phyloP scores from a whole-genome alignment of 1,140 invertebrate genomes.

The Achatina immaculata region DNA sequence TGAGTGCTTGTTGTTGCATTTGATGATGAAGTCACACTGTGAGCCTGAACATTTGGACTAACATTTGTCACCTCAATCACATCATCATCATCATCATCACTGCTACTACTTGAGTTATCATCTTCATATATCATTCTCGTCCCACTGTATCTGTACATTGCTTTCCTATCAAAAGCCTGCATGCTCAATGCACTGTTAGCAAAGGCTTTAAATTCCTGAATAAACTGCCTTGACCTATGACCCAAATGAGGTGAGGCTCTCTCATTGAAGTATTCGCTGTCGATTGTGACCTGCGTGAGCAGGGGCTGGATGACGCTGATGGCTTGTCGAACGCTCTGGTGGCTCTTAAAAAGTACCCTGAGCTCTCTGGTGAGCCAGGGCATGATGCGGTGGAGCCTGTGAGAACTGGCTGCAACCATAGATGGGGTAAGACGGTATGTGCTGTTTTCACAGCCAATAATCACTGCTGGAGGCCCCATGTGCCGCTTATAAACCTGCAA shows the following conservation, averaged over 20 bases:
- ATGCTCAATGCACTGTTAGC: slow-evolving; percentile 88
- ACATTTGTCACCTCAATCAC: slow-evolving; percentile 43
- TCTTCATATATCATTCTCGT: slow-evolving; percentile 47
- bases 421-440: slow-evolving; percentile 24
- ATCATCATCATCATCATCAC: slow-evolving; percentile 46
- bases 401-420: slow-evolving; percentile 25
- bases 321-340: slow-evolving; percentile 47
- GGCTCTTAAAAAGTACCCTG: slow-evolving; percentile 77
- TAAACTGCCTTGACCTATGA: slow-evolving; percentile 78
- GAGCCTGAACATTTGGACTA: not conserved
- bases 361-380: slow-evolving; percentile 92
- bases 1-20: not conserved
- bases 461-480: slow-evolving; percentile 8
- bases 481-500: not conserved
- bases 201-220: slow-evolving; percentile 90
- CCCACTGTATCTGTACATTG: slow-evolving; percentile 62
- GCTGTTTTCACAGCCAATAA: slow-evolving; percentile 16
- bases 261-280: slow-evolving; percentile 80
- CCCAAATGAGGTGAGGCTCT: slow-evolving; percentile 69
- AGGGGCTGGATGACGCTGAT: slow-evolving; percentile 30
- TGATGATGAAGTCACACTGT: not conserved
- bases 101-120: slow-evolving; percentile 33
- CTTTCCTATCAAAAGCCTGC: slow-evolving; percentile 75
- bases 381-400: slow-evolving; percentile 79
- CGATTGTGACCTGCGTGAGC: slow-evolving; percentile 75